These are phyloP conservation scores for Naja naja DNA, from an alignment of 2,113 vertebrate genomes.

Conservation along the genomic window DNA sequence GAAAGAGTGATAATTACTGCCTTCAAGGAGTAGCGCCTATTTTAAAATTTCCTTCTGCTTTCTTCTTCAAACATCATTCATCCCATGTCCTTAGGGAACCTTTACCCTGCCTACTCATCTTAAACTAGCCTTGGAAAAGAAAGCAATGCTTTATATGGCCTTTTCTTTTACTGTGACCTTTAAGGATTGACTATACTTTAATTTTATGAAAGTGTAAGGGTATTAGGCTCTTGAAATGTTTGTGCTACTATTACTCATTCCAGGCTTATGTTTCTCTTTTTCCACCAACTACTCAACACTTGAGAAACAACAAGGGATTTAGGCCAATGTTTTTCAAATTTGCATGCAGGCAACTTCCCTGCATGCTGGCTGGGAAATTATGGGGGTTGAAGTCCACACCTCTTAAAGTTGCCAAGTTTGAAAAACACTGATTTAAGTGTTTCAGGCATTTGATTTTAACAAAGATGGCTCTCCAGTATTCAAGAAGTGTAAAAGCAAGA, in stretches of 20 bases:
- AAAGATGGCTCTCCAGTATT: conserved; percentile 14
- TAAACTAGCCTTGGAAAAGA: background rate
- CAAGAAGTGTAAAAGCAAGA: background rate
- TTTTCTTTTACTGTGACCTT: conserved; percentile 13
- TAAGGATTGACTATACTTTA: conserved; percentile 22
- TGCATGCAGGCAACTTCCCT: background rate
- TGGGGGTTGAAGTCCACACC: background rate
- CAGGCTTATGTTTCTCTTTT: background rate
- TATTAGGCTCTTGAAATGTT: conserved; percentile 6
- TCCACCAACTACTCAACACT: background rate
- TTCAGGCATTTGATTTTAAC: conserved; percentile 25
- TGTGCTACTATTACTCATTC: conserved; percentile 7
- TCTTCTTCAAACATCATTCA: background rate
- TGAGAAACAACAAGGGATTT: conserved; percentile 6
- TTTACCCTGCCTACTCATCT: background rate
- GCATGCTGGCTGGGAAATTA: background rate
- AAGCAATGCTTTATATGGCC: conserved; percentile 2
- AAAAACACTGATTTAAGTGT: background rate
- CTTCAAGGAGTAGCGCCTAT: background rate
- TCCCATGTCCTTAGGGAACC: background rate
- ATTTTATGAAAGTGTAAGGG: conserved; percentile 15
- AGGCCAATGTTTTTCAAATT: background rate
- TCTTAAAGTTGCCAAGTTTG: background rate
- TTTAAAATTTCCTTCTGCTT: background rate
- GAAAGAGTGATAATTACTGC: background rate